Evolutionary conservation across 2,797 vertebrate genomes (phyloP).

Genomic region (Onychomys arenicola): DNA sequence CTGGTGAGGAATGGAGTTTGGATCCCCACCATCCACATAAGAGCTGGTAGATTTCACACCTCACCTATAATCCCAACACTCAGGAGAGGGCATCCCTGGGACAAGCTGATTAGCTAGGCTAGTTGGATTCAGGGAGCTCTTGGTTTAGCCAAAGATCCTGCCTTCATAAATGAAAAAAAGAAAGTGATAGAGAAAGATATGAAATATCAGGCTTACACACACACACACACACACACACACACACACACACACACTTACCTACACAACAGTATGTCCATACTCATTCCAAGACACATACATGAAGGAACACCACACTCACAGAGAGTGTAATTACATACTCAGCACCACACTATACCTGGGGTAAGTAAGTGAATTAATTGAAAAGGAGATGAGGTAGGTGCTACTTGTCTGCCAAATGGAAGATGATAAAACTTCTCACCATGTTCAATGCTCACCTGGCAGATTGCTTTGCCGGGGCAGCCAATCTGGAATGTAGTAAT

Average conservation of each 20-base stretch:
- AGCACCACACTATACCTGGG: not conserved
- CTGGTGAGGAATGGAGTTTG: not conserved
- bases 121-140: not conserved
- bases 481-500: not conserved
- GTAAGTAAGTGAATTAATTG: not conserved
- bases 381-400: not conserved
- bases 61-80: not conserved
- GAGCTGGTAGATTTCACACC: not conserved
- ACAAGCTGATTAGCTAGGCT: not conserved
- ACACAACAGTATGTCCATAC: not conserved
- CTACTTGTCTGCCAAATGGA: not conserved
- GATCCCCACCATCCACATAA: not conserved
- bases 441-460: not conserved
- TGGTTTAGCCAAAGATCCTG: not conserved
- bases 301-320: not conserved
- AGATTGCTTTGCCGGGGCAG: not conserved
- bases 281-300: not conserved
- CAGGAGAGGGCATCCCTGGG: not conserved
- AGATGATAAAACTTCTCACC: slow-evolving; percentile 1
- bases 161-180: not conserved
- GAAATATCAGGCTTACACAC: not conserved
- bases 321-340: not conserved
- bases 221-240: not conserved
- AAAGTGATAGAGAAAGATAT: not conserved
- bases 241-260: not conserved